Conservation (phyloP, 2,797 vertebrate genomes). For the Artibeus jamaicensis region DNA sequence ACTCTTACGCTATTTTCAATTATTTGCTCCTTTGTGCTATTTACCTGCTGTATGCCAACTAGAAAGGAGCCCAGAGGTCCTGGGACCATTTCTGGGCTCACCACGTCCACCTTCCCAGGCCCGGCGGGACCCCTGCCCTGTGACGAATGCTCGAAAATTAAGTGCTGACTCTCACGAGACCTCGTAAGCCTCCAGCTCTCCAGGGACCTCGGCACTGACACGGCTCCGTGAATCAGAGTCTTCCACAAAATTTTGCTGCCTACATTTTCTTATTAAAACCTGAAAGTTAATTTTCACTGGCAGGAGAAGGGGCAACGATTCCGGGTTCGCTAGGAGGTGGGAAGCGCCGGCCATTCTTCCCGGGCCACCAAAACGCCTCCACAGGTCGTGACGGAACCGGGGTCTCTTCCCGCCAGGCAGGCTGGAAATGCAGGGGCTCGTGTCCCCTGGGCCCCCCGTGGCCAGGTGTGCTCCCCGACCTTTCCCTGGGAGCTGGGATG, state of each 20-base stretch:
- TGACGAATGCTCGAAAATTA: rapidly evolving
- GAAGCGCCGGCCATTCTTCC: background rate
- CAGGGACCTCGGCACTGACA: rapidly evolving
- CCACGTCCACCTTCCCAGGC: too few relatives aligned
- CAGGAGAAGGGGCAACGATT: background rate
- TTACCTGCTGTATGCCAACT: background rate
- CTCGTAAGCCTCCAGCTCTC: background rate
- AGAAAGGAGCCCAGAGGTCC: background rate
- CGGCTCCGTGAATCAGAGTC: background rate
- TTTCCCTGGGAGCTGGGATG: background rate
- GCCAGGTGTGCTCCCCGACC: too few relatives aligned
- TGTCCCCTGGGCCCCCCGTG: background rate
- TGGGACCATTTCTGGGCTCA: background rate
- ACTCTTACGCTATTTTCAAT: background rate
- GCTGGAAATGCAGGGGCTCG: background rate
- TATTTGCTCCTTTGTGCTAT: background rate
- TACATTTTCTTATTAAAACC: background rate
- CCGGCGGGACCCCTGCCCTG: rapidly evolving
- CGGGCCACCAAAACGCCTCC: too few relatives aligned
- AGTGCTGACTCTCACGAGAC: rapidly evolving
- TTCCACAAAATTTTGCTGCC: background rate
- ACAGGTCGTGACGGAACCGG: background rate
- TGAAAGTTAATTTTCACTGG: background rate
- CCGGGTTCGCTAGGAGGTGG: background rate
- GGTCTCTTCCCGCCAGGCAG: background rate